phyloP scores from a whole-genome alignment of 92 coral and sea anemone species.

The Epizoanthus scotinus region DNA sequence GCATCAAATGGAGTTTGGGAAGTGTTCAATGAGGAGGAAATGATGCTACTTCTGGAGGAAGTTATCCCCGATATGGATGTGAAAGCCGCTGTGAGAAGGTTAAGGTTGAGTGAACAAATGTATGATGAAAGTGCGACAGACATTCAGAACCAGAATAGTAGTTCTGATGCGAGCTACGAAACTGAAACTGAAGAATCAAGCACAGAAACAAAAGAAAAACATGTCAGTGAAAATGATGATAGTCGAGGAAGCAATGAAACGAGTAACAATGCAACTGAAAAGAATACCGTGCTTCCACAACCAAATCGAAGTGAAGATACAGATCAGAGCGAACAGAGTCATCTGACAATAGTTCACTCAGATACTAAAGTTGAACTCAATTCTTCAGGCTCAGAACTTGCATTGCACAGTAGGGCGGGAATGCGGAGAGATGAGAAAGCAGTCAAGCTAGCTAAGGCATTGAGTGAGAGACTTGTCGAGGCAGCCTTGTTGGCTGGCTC shows the following conservation, averaged over 20 bases:
- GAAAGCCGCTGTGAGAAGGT: slow-evolving; percentile 60
- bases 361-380: background rate
- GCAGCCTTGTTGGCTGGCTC: slow-evolving; percentile 89
- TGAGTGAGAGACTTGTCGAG: slow-evolving; percentile 88
- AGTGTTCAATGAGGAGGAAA: slow-evolving; percentile 87
- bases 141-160: background rate
- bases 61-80: slow-evolving; percentile 83
- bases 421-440: slow-evolving; percentile 63
- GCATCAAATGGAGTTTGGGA: slow-evolving; percentile 96
- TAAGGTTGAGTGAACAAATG: slow-evolving; percentile 60
- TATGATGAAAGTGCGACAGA: background rate
- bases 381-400: background rate
- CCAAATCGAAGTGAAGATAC: background rate
- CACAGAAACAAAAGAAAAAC: background rate
- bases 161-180: slow-evolving; percentile 9
- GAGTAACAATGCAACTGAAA: background rate
- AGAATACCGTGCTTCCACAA: background rate
- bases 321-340: background rate
- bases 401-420: slow-evolving; percentile 1
- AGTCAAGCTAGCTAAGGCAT: slow-evolving; percentile 65
- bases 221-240: background rate
- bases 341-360: background rate
- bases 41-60: slow-evolving; percentile 77
- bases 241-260: background rate
- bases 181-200: background rate